Conservation (phyloP, 2,113 vertebrate genomes). For the Aegotheles bennettii region DNA sequence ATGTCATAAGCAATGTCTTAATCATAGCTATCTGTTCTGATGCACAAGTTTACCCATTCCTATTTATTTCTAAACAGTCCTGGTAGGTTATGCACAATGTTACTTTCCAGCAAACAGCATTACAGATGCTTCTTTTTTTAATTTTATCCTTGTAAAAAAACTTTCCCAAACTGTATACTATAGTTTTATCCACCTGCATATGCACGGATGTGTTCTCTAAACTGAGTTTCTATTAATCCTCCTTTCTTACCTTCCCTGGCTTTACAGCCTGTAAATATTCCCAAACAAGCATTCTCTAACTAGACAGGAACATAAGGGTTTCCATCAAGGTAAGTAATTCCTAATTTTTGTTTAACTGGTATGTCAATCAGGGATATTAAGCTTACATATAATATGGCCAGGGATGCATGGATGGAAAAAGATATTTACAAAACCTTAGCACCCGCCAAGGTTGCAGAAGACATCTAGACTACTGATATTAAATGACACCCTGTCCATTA, state of each 20-base stretch:
- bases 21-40: background rate
- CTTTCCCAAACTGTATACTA: background rate
- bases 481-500: background rate
- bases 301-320: background rate
- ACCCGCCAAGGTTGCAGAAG: background rate
- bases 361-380: background rate
- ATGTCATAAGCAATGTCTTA: background rate
- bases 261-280: background rate
- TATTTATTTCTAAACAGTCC: background rate
- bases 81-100: background rate
- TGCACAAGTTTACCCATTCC: background rate
- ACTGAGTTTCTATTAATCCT: background rate
- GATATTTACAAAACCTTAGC: background rate
- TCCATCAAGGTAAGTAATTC: background rate
- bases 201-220: background rate
- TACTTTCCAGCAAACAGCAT: background rate
- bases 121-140: background rate
- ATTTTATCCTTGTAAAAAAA: background rate
- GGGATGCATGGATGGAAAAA: background rate
- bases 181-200: background rate
- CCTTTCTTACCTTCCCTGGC: background rate
- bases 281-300: background rate
- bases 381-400: rapidly evolving
- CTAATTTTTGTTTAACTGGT: background rate
- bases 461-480: background rate